Base-by-base conservation (phyloP, 1,140 invertebrate species). In the Heliconius himera region DNA sequence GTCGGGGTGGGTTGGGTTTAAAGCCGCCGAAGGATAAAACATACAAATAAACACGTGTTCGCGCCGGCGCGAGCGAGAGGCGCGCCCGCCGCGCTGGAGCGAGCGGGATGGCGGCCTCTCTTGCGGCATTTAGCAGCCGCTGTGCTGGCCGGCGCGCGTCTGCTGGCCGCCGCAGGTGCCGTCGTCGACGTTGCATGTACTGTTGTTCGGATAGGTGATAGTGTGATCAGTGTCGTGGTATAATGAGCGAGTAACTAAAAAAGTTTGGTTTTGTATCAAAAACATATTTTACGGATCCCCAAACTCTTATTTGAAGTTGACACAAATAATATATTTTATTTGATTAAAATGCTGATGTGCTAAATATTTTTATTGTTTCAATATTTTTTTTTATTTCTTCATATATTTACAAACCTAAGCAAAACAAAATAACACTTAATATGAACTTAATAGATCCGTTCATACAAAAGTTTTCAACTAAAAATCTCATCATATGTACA, bases 21-120 rank as follows among this genome's bases (percentile, higher is more conserved):
- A 94, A 95, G 94, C 94, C 94, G 93, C 94, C 93, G 94, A 95
- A 95, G 94, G 94, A 95, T 95, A 95, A 95, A 95, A 95, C 94
- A 95, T 95, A 95, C 94, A 95, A 95, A 95, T 95, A 95, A 95
- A 95, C 94, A 95, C 93, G 94, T 95, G 94, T 95, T 95, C 93
- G 92, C 93, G 93, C 93, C 92, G 90, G 94, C 90, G 93, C 90
- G 93, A 95, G 90, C 88, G 93, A 93, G 94, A 94, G 87, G 87
- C 85, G 82, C 88, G 86, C 81, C 74, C 77, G 76, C 71, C 49
- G 77, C 83, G 82, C 36, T 82, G 76, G 93, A 81, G 88, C 78
- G 85, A 94, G 86, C 82, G 90, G 86, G 94, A 94, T 66, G 88
- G 86, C 80, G 82, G 81, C 81, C 78, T 84, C 89, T 90, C 90